phyloP scores from a whole-genome alignment of 2,113 vertebrate species.

The Gymnocephalus cernua region DNA sequence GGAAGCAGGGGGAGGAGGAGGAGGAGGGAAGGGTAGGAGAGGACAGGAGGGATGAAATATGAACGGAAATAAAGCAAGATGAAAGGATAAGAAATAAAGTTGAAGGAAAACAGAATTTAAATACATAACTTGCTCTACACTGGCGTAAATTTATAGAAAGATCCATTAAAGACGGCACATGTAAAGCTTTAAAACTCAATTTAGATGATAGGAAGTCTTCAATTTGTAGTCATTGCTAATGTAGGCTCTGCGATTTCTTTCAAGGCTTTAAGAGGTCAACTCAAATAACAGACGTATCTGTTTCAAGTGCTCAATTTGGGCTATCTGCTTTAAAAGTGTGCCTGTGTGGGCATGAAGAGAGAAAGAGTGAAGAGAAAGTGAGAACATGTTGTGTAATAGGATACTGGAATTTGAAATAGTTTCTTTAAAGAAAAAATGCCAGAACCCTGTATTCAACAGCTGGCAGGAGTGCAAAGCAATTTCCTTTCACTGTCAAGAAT shows the following conservation, averaged over 20 bases:
- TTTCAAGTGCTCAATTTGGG: constrained; percentile 55
- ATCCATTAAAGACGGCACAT: not conserved
- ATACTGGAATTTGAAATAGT: constrained; percentile 36
- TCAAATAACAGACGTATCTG: constrained; percentile 58
- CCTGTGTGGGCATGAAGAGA: constrained; percentile 33
- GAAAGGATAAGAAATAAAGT: constrained; percentile 16
- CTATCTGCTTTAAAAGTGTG: constrained; percentile 49
- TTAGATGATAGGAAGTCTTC: constrained; percentile 50
- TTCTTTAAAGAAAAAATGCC: constrained; percentile 27
- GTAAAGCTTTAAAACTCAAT: constrained; percentile 37
- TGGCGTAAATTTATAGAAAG: constrained; percentile 5
- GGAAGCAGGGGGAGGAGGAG: not conserved
- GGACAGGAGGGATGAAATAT: constrained; percentile 29
- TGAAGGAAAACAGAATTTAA: constrained; percentile 14
- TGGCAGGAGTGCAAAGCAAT: not conserved
- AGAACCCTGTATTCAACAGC: not conserved
- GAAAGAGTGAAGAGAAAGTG: constrained; percentile 16
- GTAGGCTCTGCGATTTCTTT: constrained; percentile 53
- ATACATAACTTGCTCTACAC: not conserved
- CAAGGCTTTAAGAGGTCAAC: constrained; percentile 60
- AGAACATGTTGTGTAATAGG: constrained; percentile 28
- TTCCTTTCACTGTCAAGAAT: constrained; percentile 7
- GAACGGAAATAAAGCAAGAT: constrained; percentile 13
- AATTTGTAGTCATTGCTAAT: constrained; percentile 69
- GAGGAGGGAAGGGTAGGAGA: constrained; percentile 5